These are phyloP conservation scores for Eurystomus gularis DNA, from an alignment of 2,113 vertebrate species.

Conservation along the genomic window DNA sequence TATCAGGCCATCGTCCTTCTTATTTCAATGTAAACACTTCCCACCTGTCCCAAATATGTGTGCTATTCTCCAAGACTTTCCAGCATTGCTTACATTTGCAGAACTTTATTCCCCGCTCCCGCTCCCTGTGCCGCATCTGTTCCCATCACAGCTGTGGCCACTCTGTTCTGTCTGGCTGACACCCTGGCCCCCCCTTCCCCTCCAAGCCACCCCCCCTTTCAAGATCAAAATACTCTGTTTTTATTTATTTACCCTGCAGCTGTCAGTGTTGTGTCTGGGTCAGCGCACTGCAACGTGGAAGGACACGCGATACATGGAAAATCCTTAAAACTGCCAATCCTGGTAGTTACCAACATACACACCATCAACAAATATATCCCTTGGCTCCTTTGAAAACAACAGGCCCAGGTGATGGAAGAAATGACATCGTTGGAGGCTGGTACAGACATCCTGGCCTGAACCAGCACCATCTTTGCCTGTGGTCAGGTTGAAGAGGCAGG, in stretches of 20 bases:
- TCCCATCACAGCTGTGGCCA: conserved; percentile 79
- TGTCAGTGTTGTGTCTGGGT: conserved; percentile 98
- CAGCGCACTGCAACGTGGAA: conserved; percentile 67
- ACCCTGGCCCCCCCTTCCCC: conserved; percentile 9
- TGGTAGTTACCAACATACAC: conserved; percentile 78
- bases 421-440: not conserved
- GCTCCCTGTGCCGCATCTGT: conserved; percentile 79
- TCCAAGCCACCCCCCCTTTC: conserved; percentile 27
- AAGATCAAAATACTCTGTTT: conserved; percentile 86
- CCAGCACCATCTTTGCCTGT: rapidly evolving
- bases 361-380: conserved; percentile 77
- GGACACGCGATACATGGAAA: conserved; percentile 79
- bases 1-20: conserved; percentile 71
- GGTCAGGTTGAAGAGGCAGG: not conserved
- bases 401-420: conserved; percentile 21
- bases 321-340: conserved; percentile 80
- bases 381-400: conserved; percentile 25
- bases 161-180: conserved; percentile 69
- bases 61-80: conserved; percentile 80
- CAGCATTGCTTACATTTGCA: conserved; percentile 81
- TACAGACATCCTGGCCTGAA: not conserved
- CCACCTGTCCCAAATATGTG: conserved; percentile 88
- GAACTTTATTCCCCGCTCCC: conserved; percentile 66
- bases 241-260: conserved; percentile 90
- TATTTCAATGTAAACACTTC: conserved; percentile 90